phyloP scores from a whole-genome alignment of 2,797 vertebrate genomes.

The Liparis tanakae region DNA sequence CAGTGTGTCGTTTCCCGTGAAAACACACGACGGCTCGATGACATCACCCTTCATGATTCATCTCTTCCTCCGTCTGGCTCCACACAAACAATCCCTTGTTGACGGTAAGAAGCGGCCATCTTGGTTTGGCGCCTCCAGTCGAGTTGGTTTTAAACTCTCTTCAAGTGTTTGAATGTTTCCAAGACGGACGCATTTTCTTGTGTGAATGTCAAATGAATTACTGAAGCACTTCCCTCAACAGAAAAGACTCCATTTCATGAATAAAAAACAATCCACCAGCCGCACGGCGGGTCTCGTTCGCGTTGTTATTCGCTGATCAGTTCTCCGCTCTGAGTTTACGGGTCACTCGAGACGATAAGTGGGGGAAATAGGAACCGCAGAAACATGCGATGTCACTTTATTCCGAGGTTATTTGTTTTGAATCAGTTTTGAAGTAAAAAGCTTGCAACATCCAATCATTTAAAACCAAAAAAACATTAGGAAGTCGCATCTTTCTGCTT shows the following conservation, averaged over 20 bases:
- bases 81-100: conserved; percentile 24
- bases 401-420: conserved; percentile 10
- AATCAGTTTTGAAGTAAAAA: too few relatives aligned
- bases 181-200: conserved; percentile 50
- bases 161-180: conserved; percentile 42
- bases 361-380: conserved; percentile 18
- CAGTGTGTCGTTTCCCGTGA: not conserved
- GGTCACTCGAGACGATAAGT: conserved; percentile 40
- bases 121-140: conserved; percentile 56
- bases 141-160: conserved; percentile 42
- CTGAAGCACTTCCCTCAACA: conserved; percentile 31
- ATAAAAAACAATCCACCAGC: conserved; percentile 35
- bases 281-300: conserved; percentile 21
- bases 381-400: conserved; percentile 23
- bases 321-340: conserved; percentile 43
- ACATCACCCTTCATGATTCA: conserved; percentile 74
- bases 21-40: conserved; percentile 50
- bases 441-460: not conserved
- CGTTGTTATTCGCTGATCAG: conserved; percentile 33
- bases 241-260: conserved; percentile 41
- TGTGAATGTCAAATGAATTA: conserved; percentile 56
- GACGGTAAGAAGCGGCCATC: conserved; percentile 53
- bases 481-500: not conserved
- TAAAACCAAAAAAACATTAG: not conserved
- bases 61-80: conserved; percentile 54